These are phyloP conservation scores for Budorcas taxicolor DNA, from an alignment of 2,113 vertebrate genomes.

Conservation along the genomic window DNA sequence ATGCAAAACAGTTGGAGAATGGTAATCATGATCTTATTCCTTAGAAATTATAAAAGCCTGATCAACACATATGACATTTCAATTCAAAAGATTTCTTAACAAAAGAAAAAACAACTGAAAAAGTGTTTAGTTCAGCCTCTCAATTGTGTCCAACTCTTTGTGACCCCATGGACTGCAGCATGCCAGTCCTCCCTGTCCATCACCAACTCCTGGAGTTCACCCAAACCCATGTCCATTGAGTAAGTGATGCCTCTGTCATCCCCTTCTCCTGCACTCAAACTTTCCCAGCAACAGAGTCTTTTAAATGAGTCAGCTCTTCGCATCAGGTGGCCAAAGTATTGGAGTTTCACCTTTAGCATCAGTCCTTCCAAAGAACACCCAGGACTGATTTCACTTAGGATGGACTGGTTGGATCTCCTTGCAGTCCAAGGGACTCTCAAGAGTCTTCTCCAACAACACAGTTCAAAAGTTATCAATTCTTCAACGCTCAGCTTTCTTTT, in stretches of 20 bases:
- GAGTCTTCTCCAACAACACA: not conserved
- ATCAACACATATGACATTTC: not conserved
- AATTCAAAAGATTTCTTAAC: not conserved
- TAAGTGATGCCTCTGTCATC: not conserved
- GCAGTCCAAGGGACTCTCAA: not conserved
- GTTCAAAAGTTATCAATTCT: not conserved
- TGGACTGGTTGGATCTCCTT: not conserved
- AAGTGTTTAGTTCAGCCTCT: not conserved
- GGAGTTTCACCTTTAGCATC: not conserved
- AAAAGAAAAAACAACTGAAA: not conserved
- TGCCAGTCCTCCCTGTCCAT: not conserved
- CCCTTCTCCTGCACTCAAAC: not conserved
- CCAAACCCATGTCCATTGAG: not conserved
- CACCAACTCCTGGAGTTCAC: not conserved
- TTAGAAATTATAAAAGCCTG: not conserved
- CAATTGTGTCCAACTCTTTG: not conserved
- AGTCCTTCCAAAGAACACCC: not conserved
- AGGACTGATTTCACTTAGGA: not conserved
- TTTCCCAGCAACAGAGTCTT: not conserved
- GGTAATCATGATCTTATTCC: not conserved
- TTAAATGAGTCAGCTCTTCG: not conserved
- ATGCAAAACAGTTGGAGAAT: not conserved
- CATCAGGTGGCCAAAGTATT: not conserved
- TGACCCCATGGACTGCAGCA: not conserved
- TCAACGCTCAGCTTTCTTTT: fast-evolving